Conservation (phyloP, 2,888 invertebrate species). For the Neoscelio sp. region DNA sequence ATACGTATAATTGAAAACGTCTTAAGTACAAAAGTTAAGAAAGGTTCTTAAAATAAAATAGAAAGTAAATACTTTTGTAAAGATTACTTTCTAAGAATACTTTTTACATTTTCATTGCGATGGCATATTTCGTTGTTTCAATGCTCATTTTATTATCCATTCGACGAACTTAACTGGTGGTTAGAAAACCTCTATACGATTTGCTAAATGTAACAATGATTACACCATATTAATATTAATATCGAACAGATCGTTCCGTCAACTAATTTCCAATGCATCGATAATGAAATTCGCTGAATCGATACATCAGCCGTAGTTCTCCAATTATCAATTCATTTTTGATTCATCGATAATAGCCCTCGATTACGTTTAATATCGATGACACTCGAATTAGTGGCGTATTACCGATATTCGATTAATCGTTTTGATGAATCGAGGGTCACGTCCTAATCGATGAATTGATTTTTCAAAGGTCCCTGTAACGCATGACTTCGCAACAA, state of each 20-base stretch:
- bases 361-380: constrained; percentile 12
- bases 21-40: no score
- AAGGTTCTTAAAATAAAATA: no score
- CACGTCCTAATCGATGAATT: constrained; percentile 5
- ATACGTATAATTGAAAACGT: no score
- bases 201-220: no score
- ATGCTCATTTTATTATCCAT: no score
- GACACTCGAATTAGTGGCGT: constrained; percentile 1
- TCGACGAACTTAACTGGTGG: no score
- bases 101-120: no score
- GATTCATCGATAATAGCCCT: constrained; percentile 10
- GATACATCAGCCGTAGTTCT: constrained; percentile 13
- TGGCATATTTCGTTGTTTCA: no score
- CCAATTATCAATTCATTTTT: constrained; percentile 14
- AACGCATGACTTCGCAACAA: neutral
- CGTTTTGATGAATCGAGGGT: constrained; percentile 8
- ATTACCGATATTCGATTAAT: constrained; percentile 28
- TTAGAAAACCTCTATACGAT: no score
- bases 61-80: no score
- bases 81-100: no score
- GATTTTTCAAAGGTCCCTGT: constrained; percentile 3
- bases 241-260: neutral
- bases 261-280: constrained; percentile 14
- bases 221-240: no score
- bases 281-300: constrained; percentile 1